Conservation (phyloP, 2,888 invertebrate species). For the Lepas anatifera region DNA sequence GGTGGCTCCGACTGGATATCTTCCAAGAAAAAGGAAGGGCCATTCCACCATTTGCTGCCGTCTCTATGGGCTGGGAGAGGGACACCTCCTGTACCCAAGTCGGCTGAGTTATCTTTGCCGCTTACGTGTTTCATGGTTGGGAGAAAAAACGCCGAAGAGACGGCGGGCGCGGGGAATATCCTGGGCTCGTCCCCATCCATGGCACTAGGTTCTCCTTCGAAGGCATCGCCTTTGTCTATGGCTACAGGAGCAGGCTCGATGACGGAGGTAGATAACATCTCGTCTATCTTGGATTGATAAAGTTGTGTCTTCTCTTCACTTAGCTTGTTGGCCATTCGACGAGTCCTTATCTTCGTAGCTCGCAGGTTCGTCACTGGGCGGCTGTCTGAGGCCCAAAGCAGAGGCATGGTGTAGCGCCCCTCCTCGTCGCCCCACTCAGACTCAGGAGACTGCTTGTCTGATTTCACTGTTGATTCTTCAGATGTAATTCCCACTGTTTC, state of each 20-base stretch:
- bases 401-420: too few relatives aligned
- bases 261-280: not conserved
- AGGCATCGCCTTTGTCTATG: too few relatives aligned
- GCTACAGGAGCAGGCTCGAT: not conserved
- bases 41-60: not conserved
- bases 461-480: too few relatives aligned
- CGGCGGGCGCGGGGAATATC: too few relatives aligned
- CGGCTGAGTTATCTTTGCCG: not conserved
- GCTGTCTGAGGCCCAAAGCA: not conserved
- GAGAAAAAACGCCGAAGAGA: not conserved
- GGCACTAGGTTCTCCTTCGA: too few relatives aligned
- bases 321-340: not conserved
- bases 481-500: not conserved
- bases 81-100: not conserved
- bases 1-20: too few relatives aligned
- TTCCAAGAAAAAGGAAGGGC: not conserved
- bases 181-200: too few relatives aligned
- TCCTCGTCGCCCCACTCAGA: too few relatives aligned
- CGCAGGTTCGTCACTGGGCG: not conserved
- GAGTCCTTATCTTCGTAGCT: not conserved
- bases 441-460: too few relatives aligned
- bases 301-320: not conserved
- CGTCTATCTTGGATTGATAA: not conserved
- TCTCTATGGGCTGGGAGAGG: not conserved
- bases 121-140: not conserved